Percentiles rank a stretch among this genome's conserved stretches.
Conservation (phyloP, 2,113 vertebrate species). For the Tylochromis polylepis region DNA sequence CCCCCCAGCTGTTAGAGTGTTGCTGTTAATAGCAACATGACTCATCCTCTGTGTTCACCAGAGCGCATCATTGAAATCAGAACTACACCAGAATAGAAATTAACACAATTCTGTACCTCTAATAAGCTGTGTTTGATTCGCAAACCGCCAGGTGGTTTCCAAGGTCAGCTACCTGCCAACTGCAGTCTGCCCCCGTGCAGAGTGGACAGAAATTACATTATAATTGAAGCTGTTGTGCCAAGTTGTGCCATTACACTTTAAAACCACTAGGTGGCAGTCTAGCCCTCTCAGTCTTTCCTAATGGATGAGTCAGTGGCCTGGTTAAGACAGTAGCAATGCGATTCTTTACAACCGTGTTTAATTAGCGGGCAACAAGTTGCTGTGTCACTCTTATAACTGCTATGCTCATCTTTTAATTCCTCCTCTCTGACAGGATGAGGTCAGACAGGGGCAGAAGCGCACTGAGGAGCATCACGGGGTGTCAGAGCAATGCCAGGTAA, state of each 20-base stretch:
- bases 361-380: neutral
- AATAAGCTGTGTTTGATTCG: neutral
- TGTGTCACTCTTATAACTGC: conserved; percentile 7
- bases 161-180: neutral
- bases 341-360: conserved; percentile 5
- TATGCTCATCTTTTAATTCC: neutral
- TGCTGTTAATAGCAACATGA: conserved; percentile 16
- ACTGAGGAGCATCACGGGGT: conserved; percentile 35
- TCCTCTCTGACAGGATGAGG: conserved; percentile 43
- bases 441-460: conserved; percentile 31
- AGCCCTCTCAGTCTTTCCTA: neutral
- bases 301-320: neutral
- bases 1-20: neutral
- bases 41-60: neutral
- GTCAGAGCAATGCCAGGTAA: conserved; percentile 58
- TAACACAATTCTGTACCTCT: neutral
- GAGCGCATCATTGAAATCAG: neutral
- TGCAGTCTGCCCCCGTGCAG: neutral
- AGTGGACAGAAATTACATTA: neutral
- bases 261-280: conserved; percentile 66
- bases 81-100: neutral
- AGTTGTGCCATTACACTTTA: neutral
- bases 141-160: neutral
- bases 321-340: conserved; percentile 5
- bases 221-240: neutral